Evolutionary conservation across 2,888 invertebrate genomes (phyloP).

Genomic region (Thecophora atra): DNA sequence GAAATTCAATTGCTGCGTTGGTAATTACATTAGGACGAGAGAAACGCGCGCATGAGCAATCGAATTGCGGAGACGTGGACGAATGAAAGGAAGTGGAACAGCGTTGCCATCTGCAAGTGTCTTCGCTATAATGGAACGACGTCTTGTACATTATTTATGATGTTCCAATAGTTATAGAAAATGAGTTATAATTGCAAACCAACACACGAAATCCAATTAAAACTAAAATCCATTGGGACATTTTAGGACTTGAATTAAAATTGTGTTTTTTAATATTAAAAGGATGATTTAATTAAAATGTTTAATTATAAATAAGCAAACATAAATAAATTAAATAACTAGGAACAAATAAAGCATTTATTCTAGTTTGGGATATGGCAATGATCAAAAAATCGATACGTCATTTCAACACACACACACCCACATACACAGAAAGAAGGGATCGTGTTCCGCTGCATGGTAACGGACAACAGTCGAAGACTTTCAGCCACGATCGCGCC

Average conservation of each 20-base stretch:
- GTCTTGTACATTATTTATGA: no score
- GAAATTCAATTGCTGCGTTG: slow-evolving; percentile 63
- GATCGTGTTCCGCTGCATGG: slow-evolving; percentile 58
- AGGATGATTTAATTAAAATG: no score
- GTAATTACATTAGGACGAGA: slow-evolving; percentile 62
- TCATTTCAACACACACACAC: no score
- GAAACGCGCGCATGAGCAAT: slow-evolving; percentile 45
- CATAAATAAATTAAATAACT: no score
- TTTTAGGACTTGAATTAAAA: not conserved
- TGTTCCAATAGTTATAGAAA: no score
- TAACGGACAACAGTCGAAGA: slow-evolving; percentile 53
- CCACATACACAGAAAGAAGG: slow-evolving; percentile 25
- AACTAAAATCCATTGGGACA: not conserved
- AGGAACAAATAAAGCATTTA: no score
- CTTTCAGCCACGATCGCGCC: not conserved
- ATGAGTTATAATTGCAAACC: no score
- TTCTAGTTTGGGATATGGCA: no score
- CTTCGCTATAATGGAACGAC: no score
- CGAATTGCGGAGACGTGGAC: not conserved
- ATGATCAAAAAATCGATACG: no score
- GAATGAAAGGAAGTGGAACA: not conserved
- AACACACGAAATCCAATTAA: not conserved
- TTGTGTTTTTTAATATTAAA: no score
- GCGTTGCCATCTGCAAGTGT: slow-evolving; percentile 26
- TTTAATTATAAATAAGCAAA: no score